phyloP scores from a whole-genome alignment of 2,888 invertebrate species.

The Agrotis exclamationis region DNA sequence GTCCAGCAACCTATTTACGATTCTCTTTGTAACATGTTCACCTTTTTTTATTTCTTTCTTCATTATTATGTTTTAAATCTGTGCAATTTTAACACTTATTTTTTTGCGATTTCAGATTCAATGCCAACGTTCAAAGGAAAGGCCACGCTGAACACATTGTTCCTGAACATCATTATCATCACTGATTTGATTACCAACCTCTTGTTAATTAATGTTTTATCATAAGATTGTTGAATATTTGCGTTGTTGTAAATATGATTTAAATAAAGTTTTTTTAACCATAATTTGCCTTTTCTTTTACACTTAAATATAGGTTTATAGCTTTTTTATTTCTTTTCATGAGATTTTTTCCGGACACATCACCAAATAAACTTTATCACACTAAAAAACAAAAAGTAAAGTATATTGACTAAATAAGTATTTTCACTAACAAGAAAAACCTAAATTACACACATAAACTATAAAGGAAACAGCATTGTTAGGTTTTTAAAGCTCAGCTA shows the following conservation, averaged over 20 bases:
- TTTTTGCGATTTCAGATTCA: conserved; percentile 45
- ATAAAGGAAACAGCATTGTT: no score
- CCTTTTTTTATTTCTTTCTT: no score
- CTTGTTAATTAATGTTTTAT: conserved; percentile 38
- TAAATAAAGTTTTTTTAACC: conserved; percentile 17
- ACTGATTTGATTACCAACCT: conserved; percentile 42
- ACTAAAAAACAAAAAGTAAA: no score
- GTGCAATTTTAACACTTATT: background rate
- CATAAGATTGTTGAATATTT: conserved; percentile 38
- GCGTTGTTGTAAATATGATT: conserved; percentile 6
- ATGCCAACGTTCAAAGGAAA: conserved; percentile 57
- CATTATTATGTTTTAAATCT: background rate
- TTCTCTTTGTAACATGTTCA: no score
- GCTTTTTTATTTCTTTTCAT: no score
- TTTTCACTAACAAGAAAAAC: no score
- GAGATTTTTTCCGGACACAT: no score
- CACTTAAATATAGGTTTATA: background rate
- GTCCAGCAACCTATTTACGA: no score
- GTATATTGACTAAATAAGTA: no score
- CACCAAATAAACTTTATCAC: no score
- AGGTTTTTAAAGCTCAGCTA: no score
- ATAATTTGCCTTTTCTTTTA: background rate
- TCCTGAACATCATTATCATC: conserved; percentile 61
- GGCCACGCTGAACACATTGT: conserved; percentile 67
- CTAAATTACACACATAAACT: no score